A percentile compares a stretch with the other conserved stretches of the same genome.
These are phyloP conservation scores for Oedothorax gibbosus DNA, from an alignment of 1,140 invertebrate genomes.

Conservation along the genomic window DNA sequence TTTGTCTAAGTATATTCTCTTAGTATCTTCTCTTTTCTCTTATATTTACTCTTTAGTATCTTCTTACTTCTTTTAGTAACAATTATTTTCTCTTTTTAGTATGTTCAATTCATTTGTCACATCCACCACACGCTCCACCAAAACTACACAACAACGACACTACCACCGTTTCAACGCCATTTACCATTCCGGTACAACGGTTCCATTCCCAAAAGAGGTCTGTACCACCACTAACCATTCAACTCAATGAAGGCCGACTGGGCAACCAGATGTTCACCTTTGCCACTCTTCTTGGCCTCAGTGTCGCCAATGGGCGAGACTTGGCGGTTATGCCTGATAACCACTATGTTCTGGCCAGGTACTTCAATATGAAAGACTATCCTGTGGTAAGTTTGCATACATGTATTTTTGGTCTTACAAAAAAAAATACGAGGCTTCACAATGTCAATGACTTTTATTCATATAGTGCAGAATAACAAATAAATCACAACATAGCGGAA, in stretches of 20 bases:
- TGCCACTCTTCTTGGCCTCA: slow-evolving; percentile 74
- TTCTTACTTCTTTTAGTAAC: too few relatives aligned
- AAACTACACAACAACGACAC: too few relatives aligned
- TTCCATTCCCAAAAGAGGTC: not conserved
- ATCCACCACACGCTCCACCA: too few relatives aligned
- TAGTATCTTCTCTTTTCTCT: too few relatives aligned
- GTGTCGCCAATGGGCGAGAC: slow-evolving; percentile 72
- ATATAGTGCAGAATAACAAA: too few relatives aligned
- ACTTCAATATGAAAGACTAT: slow-evolving; percentile 12
- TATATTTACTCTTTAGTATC: too few relatives aligned
- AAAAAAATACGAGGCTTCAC: not conserved
- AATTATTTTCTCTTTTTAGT: too few relatives aligned
- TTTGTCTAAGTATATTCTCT: too few relatives aligned
- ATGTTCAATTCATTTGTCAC: too few relatives aligned
- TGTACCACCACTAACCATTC: slow-evolving; percentile 33
- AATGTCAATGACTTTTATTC: too few relatives aligned
- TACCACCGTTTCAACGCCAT: too few relatives aligned
- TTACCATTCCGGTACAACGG: not conserved
- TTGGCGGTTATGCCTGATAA: slow-evolving; percentile 71
- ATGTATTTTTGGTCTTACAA: not conserved
- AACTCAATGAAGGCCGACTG: slow-evolving; percentile 71
- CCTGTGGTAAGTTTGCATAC: not conserved
- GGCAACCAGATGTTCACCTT: slow-evolving; percentile 79
- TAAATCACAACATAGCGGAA: too few relatives aligned
- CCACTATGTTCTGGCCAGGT: not conserved